Percentiles rank a stretch among this genome's conserved stretches.
These are phyloP conservation scores for Heliothis subflexa DNA, from an alignment of 1,140 invertebrate species.

Conservation along the genomic window DNA sequence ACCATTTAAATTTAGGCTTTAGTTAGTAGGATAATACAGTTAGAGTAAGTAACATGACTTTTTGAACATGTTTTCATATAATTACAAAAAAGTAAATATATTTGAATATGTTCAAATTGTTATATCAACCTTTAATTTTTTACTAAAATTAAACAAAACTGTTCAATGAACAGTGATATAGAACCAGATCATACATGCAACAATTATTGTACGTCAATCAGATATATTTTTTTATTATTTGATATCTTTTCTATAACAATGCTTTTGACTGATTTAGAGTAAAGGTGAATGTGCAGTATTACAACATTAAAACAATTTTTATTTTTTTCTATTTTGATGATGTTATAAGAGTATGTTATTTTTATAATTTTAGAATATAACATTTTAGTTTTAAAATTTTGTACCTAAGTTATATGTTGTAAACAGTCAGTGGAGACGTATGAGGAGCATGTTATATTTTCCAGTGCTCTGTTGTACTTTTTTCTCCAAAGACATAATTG, in stretches of 20 bases:
- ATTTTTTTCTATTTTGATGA: conserved; percentile 80
- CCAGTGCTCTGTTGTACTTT: conserved; percentile 67
- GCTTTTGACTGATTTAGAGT: conserved; percentile 82
- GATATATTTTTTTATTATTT: conserved; percentile 71
- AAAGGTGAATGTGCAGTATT: conserved; percentile 82
- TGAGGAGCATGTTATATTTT: conserved; percentile 68
- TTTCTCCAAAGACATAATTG: conserved; percentile 70
- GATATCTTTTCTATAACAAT: conserved; percentile 68
- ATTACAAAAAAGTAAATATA: conserved; percentile 46
- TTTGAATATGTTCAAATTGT: conserved; percentile 69
- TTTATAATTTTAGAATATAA: conserved; percentile 76
- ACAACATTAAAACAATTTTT: conserved; percentile 75
- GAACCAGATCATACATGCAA: conserved; percentile 46
- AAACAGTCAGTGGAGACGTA: conserved; percentile 66
- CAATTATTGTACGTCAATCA: conserved; percentile 59
- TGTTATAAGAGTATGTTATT: conserved; percentile 74
- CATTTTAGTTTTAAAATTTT: conserved; percentile 55
- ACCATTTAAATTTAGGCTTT: conserved; percentile 83
- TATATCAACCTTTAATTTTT: conserved; percentile 66
- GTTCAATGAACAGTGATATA: conserved; percentile 33
- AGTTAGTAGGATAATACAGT: conserved; percentile 74
- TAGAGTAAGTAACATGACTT: conserved; percentile 66
- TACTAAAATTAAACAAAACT: conserved; percentile 50
- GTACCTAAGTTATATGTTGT: conserved; percentile 64
- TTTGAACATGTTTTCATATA: conserved; percentile 69